Base-by-base conservation (phyloP, 2,113 vertebrate genomes). In the Atlantisia rogersi region DNA sequence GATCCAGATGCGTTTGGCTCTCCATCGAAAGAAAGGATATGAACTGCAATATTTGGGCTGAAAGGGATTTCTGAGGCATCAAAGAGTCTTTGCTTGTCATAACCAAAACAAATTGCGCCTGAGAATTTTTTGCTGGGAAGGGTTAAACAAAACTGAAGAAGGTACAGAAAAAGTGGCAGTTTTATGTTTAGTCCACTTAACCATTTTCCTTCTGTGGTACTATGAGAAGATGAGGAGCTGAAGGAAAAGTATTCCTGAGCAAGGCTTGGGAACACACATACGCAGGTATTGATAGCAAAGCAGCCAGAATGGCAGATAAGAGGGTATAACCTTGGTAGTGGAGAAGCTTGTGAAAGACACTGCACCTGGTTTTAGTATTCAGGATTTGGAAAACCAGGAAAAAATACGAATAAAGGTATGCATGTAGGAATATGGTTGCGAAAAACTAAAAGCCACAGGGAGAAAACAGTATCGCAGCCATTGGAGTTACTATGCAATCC, bases 11-110 rank as follows among this genome's bases (percentile, higher is more conserved):
- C 29, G 28, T 40, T 35, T 11, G 10, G 22, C 4, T 21, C 4
- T 19, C 24, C 15, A 0, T 16, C 46, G 9, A 6, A 19, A 39
- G 9, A 24, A 19, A 13, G 3, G 4, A 4, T 15, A 1, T 14
- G 4, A 28, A 4, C 35, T 29, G n/a, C 2, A 8, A 0, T 39
- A 3, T 4, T 0, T 2, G 12, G 12, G 9, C 15, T 39, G 35
- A 29, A 29, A 25, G 25, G 46, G 12, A 4, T 44, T 37, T 28
- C 37, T 40, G 37, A 26, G 9, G 8, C 29, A 25, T 48, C 26
- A 29, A 42, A 9, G 74, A 64, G 13, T 37, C 31, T 58, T 35
- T n/a, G 44, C 26, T 25, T 75, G 62, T 26, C 15, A 15, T 35
- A 56, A 29, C 20, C 13, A 25, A 69, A 84, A 24, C 42, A 46